Base-by-base conservation (phyloP, 2,113 vertebrate species). In the Lepidothrix coronata region DNA sequence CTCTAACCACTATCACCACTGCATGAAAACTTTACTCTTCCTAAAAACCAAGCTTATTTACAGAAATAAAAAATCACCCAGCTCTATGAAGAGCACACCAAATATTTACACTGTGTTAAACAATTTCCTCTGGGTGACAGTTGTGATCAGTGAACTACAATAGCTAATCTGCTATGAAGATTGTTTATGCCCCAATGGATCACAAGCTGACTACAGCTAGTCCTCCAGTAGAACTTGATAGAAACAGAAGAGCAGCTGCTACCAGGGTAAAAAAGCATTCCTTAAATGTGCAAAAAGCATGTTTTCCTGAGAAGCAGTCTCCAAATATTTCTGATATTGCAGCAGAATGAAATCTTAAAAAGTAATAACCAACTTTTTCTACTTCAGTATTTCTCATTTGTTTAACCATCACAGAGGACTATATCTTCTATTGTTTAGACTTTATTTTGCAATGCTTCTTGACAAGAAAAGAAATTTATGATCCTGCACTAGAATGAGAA, bases 91-190 rank as follows among this genome's bases (percentile, higher is more conserved):
- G 33, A 87, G 27, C 22, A 66, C 43, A 86, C 49, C 87, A 97
- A 94, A 88, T 83, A 90, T 91, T 95, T 95, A 94, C 89, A 90
- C 68, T 54, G 19, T 68, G 67, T 94, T 95, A 92, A 91, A 92
- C 89, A 91, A 88, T 92, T 95, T 94, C 75, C 85, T 96, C 71
- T 84, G 63, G 68, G 71, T 96, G 89, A 96, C 66, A 70, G 59
- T 25, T 89, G 72, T 93, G 90, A 75, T 92, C 96, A 93, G 73
- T 92, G 95, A 97, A 92, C 86, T 94, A 89, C 88, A 88, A 80
- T 85, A 92, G 74, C 49, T 95, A 92, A 95, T 96, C 71, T 94
- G 49, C 78, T 91, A 65, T 44, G 67, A 77, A 89, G 67, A 95
- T 72, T 87, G 25, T 75, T 95, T 78, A 91, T 89, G 88, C 77